Evolutionary conservation across 2,797 vertebrate species (phyloP), one percentile per base, ranked within the genome.

Genomic region (Bovichtus variegatus): DNA sequence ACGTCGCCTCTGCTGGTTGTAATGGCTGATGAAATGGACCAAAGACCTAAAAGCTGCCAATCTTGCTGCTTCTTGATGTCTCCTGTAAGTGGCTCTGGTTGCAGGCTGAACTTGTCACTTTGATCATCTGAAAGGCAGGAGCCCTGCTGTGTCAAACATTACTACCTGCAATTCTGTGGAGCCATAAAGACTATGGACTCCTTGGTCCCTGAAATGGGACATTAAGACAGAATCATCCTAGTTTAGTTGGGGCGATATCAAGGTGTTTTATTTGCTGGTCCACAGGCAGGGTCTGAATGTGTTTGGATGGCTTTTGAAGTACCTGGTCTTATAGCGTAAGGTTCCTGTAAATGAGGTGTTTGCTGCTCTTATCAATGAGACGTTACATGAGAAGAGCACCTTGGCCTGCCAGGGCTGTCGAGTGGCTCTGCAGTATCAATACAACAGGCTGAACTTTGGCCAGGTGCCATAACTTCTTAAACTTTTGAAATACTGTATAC

Each of bases 191-290:
- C 94, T 87, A 84, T 85, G 90, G 87, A 91, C 87, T 93, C 90
- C 86, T 87, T 90, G 89, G 91, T 90, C 91, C 93, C 91, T 94
- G 93, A 94, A 96, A 95, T 94, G 93, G 94, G 91, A 95, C 94
- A 95, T 96, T 95, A 94, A 94, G 92, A 94, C 89, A 93, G 94
- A 96, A 95, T 95, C 94, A 95, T 95, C 94, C 93, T 85, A 91
- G 93, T 94, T 96, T 93, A 95, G 94, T 92, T 94, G 92, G 89
- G 86, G 84, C 47, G 83, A 92, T 92, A 91, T 85, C 86, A 87
- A 93, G 89, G 87, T 91, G 90, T 92, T 93, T 90, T 92, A 93
- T 92, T 92, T 91, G 83, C 80, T 60, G 83, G 89, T 66, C 85
- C 88, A 81, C 89, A 81, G 88, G 85, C 84, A 64, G 83, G 71